Evolutionary conservation across 2,888 invertebrate genomes (phyloP).

Genomic region (Drosophila colorata): DNA sequence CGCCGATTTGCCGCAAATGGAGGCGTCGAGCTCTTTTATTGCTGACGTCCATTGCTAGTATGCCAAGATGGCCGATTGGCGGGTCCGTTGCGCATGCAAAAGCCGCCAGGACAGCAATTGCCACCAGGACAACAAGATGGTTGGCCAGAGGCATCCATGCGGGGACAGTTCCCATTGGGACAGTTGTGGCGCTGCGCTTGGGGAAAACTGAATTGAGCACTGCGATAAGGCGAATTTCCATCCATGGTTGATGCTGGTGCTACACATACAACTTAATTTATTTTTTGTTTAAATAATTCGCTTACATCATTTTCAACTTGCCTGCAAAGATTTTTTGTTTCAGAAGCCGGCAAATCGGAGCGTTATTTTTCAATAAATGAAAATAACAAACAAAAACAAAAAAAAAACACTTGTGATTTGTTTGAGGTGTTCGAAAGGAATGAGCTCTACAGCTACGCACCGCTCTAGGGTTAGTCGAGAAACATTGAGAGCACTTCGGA

Average conservation of each 20-base stretch:
- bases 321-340: slow-evolving; percentile 14
- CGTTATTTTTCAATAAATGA: slow-evolving; percentile 28
- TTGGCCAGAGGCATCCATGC: slow-evolving; percentile 3
- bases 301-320: slow-evolving; percentile 1
- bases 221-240: slow-evolving; percentile 17
- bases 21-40: slow-evolving; percentile 39
- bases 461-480: neutral
- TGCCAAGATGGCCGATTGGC: slow-evolving; percentile 26
- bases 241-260: slow-evolving; percentile 31
- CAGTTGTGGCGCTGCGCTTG: slow-evolving; percentile 30
- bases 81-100: slow-evolving; percentile 19
- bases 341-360: slow-evolving; percentile 24
- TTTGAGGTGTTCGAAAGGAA: slow-evolving; percentile 35
- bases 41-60: slow-evolving; percentile 35
- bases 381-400: slow-evolving; percentile 8
- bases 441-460: slow-evolving; percentile 35
- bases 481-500: slow-evolving; percentile 12
- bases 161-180: slow-evolving; percentile 47
- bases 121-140: slow-evolving; percentile 45
- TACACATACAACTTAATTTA: neutral
- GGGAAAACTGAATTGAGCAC: neutral
- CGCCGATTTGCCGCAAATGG: slow-evolving; percentile 37
- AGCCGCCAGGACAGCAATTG: slow-evolving; percentile 49
- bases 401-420: slow-evolving; percentile 34
- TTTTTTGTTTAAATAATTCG: neutral